A percentile compares a stretch with the other conserved stretches of the same genome.
These are phyloP conservation scores for Diachasmimorpha longicaudata DNA, from an alignment of 1,140 invertebrate species.

Conservation along the genomic window DNA sequence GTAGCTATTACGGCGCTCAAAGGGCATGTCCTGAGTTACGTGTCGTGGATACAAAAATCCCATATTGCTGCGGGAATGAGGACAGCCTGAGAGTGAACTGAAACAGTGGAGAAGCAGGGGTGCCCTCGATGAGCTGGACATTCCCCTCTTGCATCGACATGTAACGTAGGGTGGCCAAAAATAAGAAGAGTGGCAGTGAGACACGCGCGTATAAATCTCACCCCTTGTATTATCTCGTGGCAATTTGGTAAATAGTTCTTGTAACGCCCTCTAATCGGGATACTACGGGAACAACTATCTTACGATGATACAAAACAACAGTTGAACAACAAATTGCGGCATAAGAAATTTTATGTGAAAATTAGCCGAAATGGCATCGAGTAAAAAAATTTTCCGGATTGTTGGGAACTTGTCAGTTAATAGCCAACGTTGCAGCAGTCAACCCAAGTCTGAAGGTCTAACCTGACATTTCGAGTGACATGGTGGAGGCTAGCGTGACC, in stretches of 20 bases:
- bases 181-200: constrained; percentile 38
- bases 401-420: neutral
- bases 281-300: neutral
- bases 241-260: constrained; percentile 51
- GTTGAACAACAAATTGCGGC: no score
- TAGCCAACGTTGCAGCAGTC: constrained; percentile 28
- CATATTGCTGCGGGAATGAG: neutral
- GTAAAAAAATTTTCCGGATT: no score
- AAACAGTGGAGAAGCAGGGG: constrained; percentile 10
- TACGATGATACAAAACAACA: neutral
- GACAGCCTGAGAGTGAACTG: constrained; percentile 7
- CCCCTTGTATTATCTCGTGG: constrained; percentile 46
- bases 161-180: neutral
- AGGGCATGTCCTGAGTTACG: constrained; percentile 29
- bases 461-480: constrained; percentile 63
- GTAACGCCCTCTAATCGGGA: constrained; percentile 41
- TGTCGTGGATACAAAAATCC: constrained; percentile 30
- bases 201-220: constrained; percentile 50
- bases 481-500: constrained; percentile 59
- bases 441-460: constrained; percentile 39
- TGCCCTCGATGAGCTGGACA: constrained; percentile 31
- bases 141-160: constrained; percentile 22
- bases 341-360: no score
- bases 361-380: no score
- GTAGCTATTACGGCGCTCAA: constrained; percentile 26